Evolutionary conservation across 1,140 invertebrate species (phyloP).

Genomic region (Ridgeia piscesae): DNA sequence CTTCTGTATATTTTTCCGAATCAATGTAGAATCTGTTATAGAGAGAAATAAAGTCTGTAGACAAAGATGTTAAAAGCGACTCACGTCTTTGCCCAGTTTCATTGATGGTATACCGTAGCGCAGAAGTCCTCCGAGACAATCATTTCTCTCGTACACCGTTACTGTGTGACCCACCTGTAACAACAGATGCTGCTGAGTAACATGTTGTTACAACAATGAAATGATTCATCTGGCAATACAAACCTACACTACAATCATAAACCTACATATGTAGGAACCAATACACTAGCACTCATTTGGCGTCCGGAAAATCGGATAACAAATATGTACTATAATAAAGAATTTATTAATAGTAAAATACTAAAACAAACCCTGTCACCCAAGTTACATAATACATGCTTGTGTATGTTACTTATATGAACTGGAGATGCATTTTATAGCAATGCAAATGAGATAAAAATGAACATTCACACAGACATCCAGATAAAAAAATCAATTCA

Average conservation of each 20-base stretch:
- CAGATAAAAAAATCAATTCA: no score
- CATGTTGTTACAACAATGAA: not conserved
- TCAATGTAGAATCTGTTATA: not conserved
- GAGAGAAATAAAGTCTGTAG: not conserved
- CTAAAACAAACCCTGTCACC: no score
- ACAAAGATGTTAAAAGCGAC: not conserved
- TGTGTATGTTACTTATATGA: no score
- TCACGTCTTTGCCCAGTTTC: conserved; percentile 89
- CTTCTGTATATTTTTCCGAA: no score
- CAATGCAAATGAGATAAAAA: no score
- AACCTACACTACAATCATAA: no score
- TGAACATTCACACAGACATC: no score
- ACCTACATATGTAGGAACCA: no score
- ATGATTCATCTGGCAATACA: not conserved
- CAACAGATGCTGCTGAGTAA: conserved; percentile 2
- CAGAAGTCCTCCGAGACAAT: conserved; percentile 88
- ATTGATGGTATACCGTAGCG: conserved; percentile 98
- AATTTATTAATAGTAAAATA: no score
- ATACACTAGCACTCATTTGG: not conserved
- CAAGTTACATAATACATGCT: no score
- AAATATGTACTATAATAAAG: conserved; percentile 1
- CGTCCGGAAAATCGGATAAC: not conserved
- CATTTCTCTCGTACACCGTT: conserved; percentile 95
- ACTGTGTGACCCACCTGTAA: conserved; percentile 80
- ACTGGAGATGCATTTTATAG: no score